A percentile compares a stretch with the other conserved stretches of the same genome.
Evolutionary conservation across 1,140 invertebrate genomes (phyloP).

Genomic region (Teleogryllus occipitalis): DNA sequence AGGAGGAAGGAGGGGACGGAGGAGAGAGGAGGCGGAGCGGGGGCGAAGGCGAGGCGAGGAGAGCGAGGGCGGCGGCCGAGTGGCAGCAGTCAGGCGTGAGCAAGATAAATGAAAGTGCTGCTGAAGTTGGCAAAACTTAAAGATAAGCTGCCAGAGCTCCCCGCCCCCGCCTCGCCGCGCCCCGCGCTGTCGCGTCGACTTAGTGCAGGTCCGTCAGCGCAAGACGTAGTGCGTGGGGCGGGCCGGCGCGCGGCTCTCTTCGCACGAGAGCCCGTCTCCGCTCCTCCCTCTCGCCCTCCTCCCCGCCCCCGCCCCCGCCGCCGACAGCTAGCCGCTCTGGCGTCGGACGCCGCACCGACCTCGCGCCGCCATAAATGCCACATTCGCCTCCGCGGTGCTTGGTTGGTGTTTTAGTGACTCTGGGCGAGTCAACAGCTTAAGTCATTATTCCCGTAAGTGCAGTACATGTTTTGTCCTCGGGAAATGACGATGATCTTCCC

Average conservation of each 20-base stretch:
- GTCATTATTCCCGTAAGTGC: no score
- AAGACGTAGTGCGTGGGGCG: no score
- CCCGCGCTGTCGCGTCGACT: neutral
- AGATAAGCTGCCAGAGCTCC: neutral
- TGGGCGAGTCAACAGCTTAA: no score
- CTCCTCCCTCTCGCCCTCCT: no score
- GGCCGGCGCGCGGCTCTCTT: no score
- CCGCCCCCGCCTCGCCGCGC: neutral
- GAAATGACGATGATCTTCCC: no score
- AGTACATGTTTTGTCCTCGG: no score
- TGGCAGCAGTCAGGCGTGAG: conserved; percentile 2
- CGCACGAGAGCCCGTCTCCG: no score
- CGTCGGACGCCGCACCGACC: neutral
- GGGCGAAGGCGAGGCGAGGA: neutral
- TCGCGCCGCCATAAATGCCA: no score
- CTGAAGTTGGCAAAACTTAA: conserved; percentile 1
- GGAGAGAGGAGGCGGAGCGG: neutral
- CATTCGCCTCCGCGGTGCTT: no score
- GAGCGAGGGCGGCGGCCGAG: neutral
- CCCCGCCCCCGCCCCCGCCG: no score
- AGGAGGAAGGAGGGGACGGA: neutral
- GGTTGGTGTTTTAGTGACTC: no score
- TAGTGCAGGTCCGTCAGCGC: neutral
- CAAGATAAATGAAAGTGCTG: conserved; percentile 1
- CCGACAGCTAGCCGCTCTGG: neutral